Conservation (phyloP, 2,888 invertebrate species). For the Acanthococcus lagerstroemiae region DNA sequence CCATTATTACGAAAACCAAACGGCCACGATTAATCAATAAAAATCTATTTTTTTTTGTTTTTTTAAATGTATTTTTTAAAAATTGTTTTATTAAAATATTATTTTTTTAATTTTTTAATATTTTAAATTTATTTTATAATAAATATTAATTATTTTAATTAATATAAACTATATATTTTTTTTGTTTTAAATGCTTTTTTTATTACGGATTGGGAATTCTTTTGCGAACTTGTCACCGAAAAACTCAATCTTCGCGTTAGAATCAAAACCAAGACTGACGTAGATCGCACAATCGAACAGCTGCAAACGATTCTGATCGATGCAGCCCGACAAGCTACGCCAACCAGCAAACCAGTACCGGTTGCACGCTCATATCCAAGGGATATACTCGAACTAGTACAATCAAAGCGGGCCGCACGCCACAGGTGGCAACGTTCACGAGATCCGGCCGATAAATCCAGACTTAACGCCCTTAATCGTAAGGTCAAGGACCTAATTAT, state of each 20-base stretch:
- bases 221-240: slow-evolving; percentile 1
- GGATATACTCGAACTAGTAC: not conserved
- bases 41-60: no score
- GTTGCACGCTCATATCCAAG: not conserved
- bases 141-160: no score
- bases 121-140: no score
- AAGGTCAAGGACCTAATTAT: not conserved
- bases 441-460: not conserved
- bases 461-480: not conserved
- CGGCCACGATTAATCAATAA: not conserved
- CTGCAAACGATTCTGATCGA: not conserved
- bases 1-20: not conserved
- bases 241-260: slow-evolving; percentile 14
- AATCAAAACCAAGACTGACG: slow-evolving; percentile 11
- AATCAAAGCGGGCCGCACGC: no score
- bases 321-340: slow-evolving; percentile 3
- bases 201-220: slow-evolving; percentile 13
- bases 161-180: no score
- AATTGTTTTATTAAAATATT: no score
- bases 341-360: not conserved
- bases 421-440: not conserved
- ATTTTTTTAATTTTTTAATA: no score
- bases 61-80: no score
- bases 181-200: no score
- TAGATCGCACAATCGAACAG: slow-evolving; percentile 9